Evolutionary conservation across 2,797 vertebrate genomes (phyloP).

Genomic region (Cuniculus paca): DNA sequence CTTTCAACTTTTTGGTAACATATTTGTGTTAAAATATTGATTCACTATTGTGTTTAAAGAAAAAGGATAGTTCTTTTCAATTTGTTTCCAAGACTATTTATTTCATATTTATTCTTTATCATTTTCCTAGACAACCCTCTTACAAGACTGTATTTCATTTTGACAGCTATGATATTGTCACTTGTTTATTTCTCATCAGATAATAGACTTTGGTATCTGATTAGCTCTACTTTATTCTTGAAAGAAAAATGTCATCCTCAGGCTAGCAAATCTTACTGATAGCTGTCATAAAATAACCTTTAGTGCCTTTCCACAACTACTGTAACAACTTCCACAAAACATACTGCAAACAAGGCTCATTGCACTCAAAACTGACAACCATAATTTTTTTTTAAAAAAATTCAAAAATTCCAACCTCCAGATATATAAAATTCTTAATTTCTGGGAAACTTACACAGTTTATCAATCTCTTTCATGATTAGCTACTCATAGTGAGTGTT

Average conservation of each 20-base stretch:
- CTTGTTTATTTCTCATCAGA: slow-evolving; percentile 79
- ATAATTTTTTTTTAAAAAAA: slow-evolving; percentile 19
- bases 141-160: slow-evolving; percentile 67
- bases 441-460: not conserved
- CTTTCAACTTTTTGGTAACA: not conserved
- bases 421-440: slow-evolving; percentile 42
- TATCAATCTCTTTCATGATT: slow-evolving; percentile 25
- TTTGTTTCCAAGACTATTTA: slow-evolving; percentile 40
- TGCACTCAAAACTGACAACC: slow-evolving; percentile 5
- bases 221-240: slow-evolving; percentile 70
- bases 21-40: not conserved
- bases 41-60: not conserved
- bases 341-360: not conserved
- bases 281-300: slow-evolving; percentile 66
- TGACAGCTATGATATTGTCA: slow-evolving; percentile 78
- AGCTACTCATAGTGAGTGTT: not conserved
- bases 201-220: slow-evolving; percentile 76
- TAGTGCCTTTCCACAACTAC: not conserved
- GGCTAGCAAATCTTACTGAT: slow-evolving; percentile 70
- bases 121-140: slow-evolving; percentile 66
- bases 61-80: slow-evolving; percentile 18
- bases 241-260: slow-evolving; percentile 68
- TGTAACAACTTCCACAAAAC: slow-evolving; percentile 45
- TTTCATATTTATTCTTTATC: slow-evolving; percentile 58
- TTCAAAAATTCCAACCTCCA: not conserved